Base-by-base conservation (phyloP, 2,888 invertebrate genomes). In the Amblyjoppa proteus region DNA sequence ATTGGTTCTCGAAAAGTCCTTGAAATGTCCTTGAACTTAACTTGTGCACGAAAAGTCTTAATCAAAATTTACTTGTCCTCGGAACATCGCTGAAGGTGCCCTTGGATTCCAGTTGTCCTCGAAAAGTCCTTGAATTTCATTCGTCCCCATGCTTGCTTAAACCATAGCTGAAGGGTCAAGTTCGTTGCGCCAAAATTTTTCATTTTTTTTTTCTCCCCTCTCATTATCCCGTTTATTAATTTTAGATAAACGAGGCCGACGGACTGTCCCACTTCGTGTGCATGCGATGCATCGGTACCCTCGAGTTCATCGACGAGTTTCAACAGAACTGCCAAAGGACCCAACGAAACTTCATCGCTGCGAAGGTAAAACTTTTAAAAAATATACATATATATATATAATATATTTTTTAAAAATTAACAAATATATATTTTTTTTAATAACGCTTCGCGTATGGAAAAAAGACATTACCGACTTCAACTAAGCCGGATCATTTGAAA, bases 291-390 rank as follows among this genome's bases (percentile, higher is more conserved):
- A 64, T 91, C 49, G 93, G 90, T 45, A 88, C 91, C 4, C 78
- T 93, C 75, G 92, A 93, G 87, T 93, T 91, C 79, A 69, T 91
- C 5, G 90, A 90, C 16, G 92, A 92, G 41, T 93, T 93, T 88
- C 88, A 91, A 41, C 88, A 88, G 0, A 84, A 87, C 31, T 92
- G 92, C 71, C 91, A 92, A 81, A 81, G 74, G 16, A 90, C 89
- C 11, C 92, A 92, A 81, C 82, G 88, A 64, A 71, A 78, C 71
- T 71, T 90, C 49, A 38, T 88, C 11, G 49, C 80, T 20, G 66
- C 76, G 0, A 82, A 87, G 84, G 88, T 87, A 73, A 85, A 1
- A 53, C 11, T 53, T 38, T 51, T 41, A 61, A 11, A 53, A 61
- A 81, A 78, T 76, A 66, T 69, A 58, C 2, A 56, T 56, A 56